Conservation (phyloP, 35 echinoderm and acorn worm species). For the Holothuria glaberrima region DNA sequence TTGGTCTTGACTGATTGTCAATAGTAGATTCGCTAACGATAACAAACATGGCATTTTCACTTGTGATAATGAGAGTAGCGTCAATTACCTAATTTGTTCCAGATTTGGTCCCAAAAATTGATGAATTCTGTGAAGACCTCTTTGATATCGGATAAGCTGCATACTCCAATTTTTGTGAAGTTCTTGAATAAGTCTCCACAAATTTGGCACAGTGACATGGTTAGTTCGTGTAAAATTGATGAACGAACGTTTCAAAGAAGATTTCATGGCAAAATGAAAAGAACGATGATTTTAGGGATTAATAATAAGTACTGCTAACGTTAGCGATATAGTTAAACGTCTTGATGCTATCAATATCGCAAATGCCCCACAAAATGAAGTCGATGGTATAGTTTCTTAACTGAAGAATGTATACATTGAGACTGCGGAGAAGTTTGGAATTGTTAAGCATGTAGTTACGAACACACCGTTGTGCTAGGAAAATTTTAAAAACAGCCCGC, state of each 20-base stretch:
- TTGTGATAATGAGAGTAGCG: conserved; percentile 38
- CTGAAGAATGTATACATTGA: too few species aligned
- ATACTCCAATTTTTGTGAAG: conserved; percentile 7
- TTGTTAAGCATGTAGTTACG: too few species aligned
- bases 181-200: too few species aligned
- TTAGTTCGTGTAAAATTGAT: not conserved
- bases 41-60: conserved; percentile 36
- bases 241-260: not conserved
- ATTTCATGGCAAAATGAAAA: not conserved
- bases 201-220: too few species aligned
- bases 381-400: too few species aligned
- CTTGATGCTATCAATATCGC: too few species aligned
- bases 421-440: too few species aligned
- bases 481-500: too few species aligned
- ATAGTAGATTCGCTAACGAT: conserved; percentile 56
- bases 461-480: too few species aligned
- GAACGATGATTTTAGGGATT: not conserved
- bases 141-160: conserved; percentile 61
- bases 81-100: conserved; percentile 34
- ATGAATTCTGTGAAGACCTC: not conserved
- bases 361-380: not conserved
- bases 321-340: not conserved
- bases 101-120: not conserved
- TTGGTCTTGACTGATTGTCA: conserved; percentile 37
- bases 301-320: not conserved